phyloP scores from a whole-genome alignment of 2,113 vertebrate genomes.

The Apodemus speciosus region DNA sequence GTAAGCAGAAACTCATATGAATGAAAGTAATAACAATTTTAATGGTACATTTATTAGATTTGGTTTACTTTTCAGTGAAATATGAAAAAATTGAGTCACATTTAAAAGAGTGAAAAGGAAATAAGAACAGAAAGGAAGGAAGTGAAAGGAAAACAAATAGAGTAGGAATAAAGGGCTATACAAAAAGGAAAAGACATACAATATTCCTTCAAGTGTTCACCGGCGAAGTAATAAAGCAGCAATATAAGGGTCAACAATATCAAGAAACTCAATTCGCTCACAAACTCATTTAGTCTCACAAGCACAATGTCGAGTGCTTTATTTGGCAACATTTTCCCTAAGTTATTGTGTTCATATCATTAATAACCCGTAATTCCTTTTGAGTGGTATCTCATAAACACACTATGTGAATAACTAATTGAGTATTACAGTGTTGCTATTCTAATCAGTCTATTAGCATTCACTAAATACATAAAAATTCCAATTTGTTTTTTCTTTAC shows the following conservation, averaged over 20 bases:
- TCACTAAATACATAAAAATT: slow-evolving; percentile 5
- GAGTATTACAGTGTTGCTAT: not conserved
- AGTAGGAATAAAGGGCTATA: not conserved
- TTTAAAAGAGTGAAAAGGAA: not conserved
- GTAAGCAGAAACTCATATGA: not conserved
- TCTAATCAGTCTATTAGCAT: not conserved
- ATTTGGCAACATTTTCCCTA: not conserved
- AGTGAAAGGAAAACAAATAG: not conserved
- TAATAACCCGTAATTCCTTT: slow-evolving; percentile 16
- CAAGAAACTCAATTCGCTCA: not conserved
- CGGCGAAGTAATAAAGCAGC: not conserved
- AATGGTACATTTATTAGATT: not conserved
- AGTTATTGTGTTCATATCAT: not conserved
- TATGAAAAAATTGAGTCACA: not conserved
- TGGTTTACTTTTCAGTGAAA: not conserved
- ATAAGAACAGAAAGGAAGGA: not conserved
- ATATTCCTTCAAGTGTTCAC: not conserved
- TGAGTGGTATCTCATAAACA: slow-evolving; percentile 4
- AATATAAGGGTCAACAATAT: not conserved
- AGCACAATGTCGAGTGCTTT: not conserved
- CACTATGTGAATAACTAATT: slow-evolving; percentile 30
- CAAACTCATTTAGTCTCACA: not conserved
- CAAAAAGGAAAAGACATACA: not conserved
- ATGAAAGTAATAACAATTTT: not conserved
- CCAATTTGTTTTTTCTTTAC: not conserved